Evolutionary conservation across 2,113 vertebrate genomes (phyloP).

Genomic region (Tonatia bakeri): DNA sequence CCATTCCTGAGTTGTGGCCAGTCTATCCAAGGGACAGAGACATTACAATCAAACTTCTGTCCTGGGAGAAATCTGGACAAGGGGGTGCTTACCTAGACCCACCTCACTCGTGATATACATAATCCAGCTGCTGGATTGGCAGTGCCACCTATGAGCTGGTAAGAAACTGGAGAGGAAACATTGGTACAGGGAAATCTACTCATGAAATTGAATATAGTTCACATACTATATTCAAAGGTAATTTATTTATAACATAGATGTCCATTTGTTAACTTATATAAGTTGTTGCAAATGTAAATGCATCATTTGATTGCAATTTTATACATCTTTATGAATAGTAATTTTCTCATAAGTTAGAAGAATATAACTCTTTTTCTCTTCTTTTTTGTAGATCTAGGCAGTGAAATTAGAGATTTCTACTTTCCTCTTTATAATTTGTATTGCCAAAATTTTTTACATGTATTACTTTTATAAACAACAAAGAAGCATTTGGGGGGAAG

Average conservation of each 20-base stretch:
- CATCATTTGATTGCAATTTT: not conserved
- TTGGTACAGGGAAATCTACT: not conserved
- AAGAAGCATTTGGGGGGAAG: not conserved
- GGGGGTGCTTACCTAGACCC: not conserved
- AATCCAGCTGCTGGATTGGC: not conserved
- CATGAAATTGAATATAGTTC: not conserved
- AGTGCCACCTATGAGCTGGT: not conserved
- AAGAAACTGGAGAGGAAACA: not conserved
- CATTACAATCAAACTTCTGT: slow-evolving; percentile 13
- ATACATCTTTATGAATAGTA: not conserved
- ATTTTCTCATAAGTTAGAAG: slow-evolving; percentile 12
- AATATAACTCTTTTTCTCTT: not conserved
- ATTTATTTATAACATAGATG: not conserved
- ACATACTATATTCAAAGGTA: not conserved
- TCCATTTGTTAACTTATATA: not conserved
- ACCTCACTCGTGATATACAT: not conserved
- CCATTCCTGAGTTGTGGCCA: slow-evolving; percentile 1
- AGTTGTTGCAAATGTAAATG: not conserved
- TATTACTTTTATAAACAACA: not conserved
- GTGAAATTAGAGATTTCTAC: not conserved
- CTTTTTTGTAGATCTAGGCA: not conserved
- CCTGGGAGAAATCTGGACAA: not conserved
- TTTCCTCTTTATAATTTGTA: not conserved
- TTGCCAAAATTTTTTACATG: not conserved
- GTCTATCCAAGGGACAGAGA: slow-evolving; percentile 10